phyloP scores from a whole-genome alignment of 2,797 vertebrate species.

The Carcharodon carcharias region DNA sequence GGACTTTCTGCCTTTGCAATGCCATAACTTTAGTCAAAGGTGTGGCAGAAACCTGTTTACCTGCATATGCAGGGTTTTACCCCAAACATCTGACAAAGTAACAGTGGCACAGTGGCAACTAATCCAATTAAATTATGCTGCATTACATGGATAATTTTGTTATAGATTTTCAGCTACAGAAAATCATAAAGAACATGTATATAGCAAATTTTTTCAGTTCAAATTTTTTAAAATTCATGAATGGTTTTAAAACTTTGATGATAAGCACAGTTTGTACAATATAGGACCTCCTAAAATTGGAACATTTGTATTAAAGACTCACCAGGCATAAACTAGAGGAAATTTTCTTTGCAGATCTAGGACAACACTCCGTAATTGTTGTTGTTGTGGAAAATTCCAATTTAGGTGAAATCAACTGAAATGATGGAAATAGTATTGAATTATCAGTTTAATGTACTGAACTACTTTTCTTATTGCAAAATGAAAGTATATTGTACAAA shows the following conservation, averaged over 20 bases:
- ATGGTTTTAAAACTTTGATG: neutral
- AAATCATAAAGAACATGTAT: neutral
- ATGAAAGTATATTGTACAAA: neutral
- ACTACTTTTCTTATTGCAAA: neutral
- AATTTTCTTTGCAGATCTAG: slow-evolving; percentile 48
- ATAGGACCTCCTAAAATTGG: neutral
- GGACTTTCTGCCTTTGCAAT: neutral
- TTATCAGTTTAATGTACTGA: neutral
- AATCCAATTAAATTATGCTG: neutral
- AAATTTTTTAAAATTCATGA: neutral
- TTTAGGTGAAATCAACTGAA: slow-evolving; percentile 71
- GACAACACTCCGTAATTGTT: slow-evolving; percentile 62
- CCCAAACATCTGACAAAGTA: neutral
- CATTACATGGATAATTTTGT: neutral
- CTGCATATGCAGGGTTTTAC: neutral
- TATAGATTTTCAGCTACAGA: neutral
- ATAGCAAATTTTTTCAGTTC: neutral
- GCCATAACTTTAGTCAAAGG: neutral
- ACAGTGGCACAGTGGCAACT: neutral
- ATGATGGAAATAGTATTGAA: slow-evolving; percentile 39
- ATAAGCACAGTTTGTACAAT: neutral
- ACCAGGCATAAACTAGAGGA: slow-evolving; percentile 41
- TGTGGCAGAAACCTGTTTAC: neutral
- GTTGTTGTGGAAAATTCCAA: slow-evolving; percentile 73
- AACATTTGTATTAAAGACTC: neutral